Conservation (phyloP, 2,797 vertebrate species). For the Harpagifer antarcticus region DNA sequence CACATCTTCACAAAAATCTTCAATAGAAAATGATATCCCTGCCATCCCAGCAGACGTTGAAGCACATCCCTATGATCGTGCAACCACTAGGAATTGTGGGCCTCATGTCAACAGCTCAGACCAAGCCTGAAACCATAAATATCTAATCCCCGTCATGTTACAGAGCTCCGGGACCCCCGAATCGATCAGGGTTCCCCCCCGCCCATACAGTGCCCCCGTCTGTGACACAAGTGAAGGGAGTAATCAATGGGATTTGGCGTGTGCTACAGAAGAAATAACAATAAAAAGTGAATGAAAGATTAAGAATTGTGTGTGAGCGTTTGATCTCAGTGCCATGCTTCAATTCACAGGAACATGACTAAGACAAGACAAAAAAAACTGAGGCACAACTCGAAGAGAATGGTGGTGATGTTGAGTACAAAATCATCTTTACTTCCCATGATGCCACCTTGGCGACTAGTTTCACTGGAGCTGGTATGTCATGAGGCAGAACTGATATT, state of each 20-base stretch:
- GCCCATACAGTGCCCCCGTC: conserved; percentile 5
- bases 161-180: conserved; percentile 44
- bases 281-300: conserved; percentile 27
- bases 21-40: neutral
- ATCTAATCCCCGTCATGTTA: conserved; percentile 70
- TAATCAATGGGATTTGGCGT: conserved; percentile 55
- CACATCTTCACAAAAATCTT: neutral
- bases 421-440: conserved; percentile 36
- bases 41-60: neutral
- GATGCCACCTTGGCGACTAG: conserved; percentile 28
- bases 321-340: neutral
- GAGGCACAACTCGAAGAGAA: neutral
- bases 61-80: conserved; percentile 7
- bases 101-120: conserved; percentile 49
- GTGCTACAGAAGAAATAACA: conserved; percentile 45
- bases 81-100: conserved; percentile 44
- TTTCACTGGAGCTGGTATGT: conserved; percentile 22
- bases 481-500: conserved; percentile 45
- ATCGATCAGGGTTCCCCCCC: conserved; percentile 47
- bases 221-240: conserved; percentile 43
- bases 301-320: conserved; percentile 3
- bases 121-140: conserved; percentile 64
- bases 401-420: neutral
- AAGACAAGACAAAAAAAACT: neutral
- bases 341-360: conserved; percentile 5